Evolutionary conservation across 1,140 invertebrate genomes (phyloP), one percentile per base, ranked within the genome.

Genomic region (Drosophila sucinea): DNA sequence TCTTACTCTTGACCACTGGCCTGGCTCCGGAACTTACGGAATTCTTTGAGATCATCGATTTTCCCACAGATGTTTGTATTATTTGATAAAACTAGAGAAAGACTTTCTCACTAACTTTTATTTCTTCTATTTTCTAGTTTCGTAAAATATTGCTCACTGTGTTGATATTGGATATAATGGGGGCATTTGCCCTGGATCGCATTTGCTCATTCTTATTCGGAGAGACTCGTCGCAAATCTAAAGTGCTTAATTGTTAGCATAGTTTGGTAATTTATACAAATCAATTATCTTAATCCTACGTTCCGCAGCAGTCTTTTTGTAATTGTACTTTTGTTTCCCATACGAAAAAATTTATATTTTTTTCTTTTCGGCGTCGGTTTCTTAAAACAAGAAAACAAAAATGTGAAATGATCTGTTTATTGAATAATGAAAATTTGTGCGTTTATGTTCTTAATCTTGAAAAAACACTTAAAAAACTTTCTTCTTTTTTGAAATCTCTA

Each of bases 21-120:
- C 68, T 96, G 11, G 85, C 97, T 33, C 96, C 97, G 1, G 95
- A 96, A 56, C 92, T 98, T 44, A 95, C 96, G 54, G 93, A 94
- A 75, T 95, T 96, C 85, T 98, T 99, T 93, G 96, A 98, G 93
- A 97, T 99, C 70, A 96, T 98, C 5, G 95, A 97, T 81, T 98
- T 98, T 92, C 96, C 97, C 57, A 82, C 93, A 6, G 96, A 97
- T 83, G 97, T 98, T 93, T 95, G 95, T 77, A 66, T 27, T 56
- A 10, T 8, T 4, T 0, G 1, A 11, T 3, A 29, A 38, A 41
- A n/a, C 11, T 8, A 3, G 2, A 7, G 2, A 3, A 1, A 29
- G 5, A 55, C 11, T 35, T 4, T 41, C 3, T n/a, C 75, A n/a
- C 25, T 47, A 8, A 6, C 23, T 47, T 60, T 0, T 11, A 10